phyloP scores from a whole-genome alignment of 2,113 vertebrate species.

The Pelusios castaneus region DNA sequence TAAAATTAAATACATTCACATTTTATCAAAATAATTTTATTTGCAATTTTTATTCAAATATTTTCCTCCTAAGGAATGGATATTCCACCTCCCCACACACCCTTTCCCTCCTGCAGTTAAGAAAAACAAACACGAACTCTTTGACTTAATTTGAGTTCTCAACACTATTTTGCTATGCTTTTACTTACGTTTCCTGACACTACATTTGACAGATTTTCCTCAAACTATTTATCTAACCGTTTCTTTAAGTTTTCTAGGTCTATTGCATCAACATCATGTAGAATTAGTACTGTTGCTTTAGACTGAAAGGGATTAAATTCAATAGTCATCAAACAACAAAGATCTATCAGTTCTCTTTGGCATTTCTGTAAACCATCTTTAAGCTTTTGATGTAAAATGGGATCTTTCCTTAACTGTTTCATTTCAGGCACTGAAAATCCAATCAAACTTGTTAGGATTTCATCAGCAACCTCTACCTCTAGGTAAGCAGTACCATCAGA shows the following conservation, averaged over 20 bases:
- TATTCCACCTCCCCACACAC: background rate
- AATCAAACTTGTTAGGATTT: constrained; percentile 87
- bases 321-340: constrained; percentile 92
- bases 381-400: constrained; percentile 76
- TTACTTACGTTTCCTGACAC: background rate
- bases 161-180: constrained; percentile 1
- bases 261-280: constrained; percentile 75
- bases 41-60: background rate
- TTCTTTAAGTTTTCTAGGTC: constrained; percentile 81
- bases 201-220: background rate
- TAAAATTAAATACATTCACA: background rate
- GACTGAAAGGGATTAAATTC: constrained; percentile 73
- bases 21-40: background rate
- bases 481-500: constrained; percentile 93
- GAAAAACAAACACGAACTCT: background rate
- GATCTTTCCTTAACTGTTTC: constrained; percentile 83
- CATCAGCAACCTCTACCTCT: constrained; percentile 88
- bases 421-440: constrained; percentile 91
- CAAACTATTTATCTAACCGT: constrained; percentile 72
- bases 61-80: background rate
- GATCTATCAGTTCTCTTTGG: constrained; percentile 90
- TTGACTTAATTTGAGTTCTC: constrained; percentile 14
- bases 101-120: background rate
- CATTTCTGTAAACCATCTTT: constrained; percentile 86
- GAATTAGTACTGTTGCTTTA: constrained; percentile 80